Base-by-base conservation (phyloP, 2,888 invertebrate species). In the Diachrysia chrysitis region DNA sequence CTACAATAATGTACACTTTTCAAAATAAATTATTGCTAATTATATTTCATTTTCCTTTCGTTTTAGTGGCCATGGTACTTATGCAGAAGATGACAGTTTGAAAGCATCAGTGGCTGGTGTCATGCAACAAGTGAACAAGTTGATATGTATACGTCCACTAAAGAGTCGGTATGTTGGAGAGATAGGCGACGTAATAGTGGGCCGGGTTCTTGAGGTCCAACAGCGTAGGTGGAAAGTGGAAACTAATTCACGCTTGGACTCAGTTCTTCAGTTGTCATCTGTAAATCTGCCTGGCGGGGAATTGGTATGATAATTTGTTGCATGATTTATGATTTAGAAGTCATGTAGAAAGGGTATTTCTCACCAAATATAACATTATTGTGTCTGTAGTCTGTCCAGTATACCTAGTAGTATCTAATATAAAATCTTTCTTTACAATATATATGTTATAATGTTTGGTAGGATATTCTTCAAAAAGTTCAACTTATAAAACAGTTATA, bases 241-340 rank as follows among this genome's bases (percentile, higher is more conserved):
- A 84, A 98, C 98, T 0, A 99, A 99, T 92, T 97, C 99, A 0
- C 97, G 98, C 63, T 93, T 98, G 86, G 98, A 99, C 92, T 98
- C 99, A 0, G 96, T 98, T 54, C 96, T 99, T 14, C 96, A 98
- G 71, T 93, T 99, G 19, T 98, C 99, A 0, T 98, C 99, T 37
- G 99, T 99, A 0, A 99, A 99, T 95, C 96, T 99, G 73, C 99
- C 99, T n/a, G 99, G 99, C 32, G 98, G 98, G 63, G 99, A 99
- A 96, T 93, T 99, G 96, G 98, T 98, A 94, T 89, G 91, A 21
- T 21, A 51, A 42, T 6, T n/a, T 42, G 14, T 35, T 1, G 10
- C 17, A 46, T 46, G 5, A 17, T n/a, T 42, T n/a, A 42, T 42
- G 12, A 37, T 37, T 37, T n/a, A n/a, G n/a, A 12, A 37, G 14